Percentiles rank a stretch among this genome's conserved stretches.
Conservation (phyloP, 2,797 vertebrate genomes). For the Danio jaintianensis region DNA sequence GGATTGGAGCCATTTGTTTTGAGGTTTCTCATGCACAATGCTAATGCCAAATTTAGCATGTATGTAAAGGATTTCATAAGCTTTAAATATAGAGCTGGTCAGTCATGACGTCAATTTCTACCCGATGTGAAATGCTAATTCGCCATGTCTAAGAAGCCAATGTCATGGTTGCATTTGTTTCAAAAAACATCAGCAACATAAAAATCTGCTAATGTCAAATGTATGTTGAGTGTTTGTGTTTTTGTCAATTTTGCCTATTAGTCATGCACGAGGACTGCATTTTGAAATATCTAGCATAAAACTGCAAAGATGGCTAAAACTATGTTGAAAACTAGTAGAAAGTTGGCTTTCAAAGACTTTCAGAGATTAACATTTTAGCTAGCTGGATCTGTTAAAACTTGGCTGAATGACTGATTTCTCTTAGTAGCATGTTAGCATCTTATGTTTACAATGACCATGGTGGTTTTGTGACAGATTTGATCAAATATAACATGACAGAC, state of each 20-base stretch:
- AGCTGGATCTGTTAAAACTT: not conserved
- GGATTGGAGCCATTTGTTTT: not conserved
- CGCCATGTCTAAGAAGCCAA: not conserved
- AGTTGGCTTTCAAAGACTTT: not conserved
- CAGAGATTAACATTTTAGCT: not conserved
- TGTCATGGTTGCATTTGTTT: not conserved
- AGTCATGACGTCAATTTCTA: not conserved
- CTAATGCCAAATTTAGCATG: not conserved
- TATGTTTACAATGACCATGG: not conserved
- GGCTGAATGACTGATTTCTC: not conserved
- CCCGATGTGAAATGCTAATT: constrained; percentile 19
- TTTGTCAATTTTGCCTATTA: too few species aligned
- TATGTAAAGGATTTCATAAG: not conserved
- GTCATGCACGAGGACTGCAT: too few species aligned
- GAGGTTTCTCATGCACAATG: not conserved
- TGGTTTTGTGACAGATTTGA: not conserved
- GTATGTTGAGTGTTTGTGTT: not conserved
- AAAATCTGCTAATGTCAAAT: not conserved
- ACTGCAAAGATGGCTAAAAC: not conserved
- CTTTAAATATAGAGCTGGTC: constrained; percentile 12
- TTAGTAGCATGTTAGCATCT: not conserved
- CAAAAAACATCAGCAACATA: not conserved
- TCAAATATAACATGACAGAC: not conserved
- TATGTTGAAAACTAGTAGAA: not conserved
- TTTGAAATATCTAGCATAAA: constrained; percentile 4